Base-by-base conservation (phyloP, 2,797 vertebrate genomes). In the Tiaroga cobitis region DNA sequence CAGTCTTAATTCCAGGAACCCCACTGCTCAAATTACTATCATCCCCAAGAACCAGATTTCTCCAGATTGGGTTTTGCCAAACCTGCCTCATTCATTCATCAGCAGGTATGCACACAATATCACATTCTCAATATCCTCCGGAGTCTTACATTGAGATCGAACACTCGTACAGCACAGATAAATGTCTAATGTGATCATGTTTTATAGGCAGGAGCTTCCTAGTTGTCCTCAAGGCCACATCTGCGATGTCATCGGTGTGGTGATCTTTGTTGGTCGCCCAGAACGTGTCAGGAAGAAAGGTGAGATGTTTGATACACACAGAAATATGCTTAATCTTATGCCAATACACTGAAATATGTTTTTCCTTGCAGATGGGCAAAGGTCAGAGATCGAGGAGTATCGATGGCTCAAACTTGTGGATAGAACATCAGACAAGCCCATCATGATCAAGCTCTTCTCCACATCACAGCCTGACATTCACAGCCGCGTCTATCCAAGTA, bases 1-100 rank as follows among this genome's bases (percentile, higher is more conserved):
- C 88, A 95, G 94, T n/a, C 90, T 95, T 3, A 96, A 96, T 90
- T 95, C 94, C 90, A 93, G 93, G 83, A 95, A 95, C 51, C 95
- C 95, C 6, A 54, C 92, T 0, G 92, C 94, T 73, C 90, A 32
- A 37, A 89, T 96, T 18, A 46, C 84, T 0, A 11, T 95, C 3
- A 86, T 95, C 88, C 90, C 92, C 83, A 90, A 92, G 83, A 90
- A 86, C 56, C 89, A 89, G 7, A 87, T 93, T 72, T 90, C 86
- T 21, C 80, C 91, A 0, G 88, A 92, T 0, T 79, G 80, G 7
- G 32, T 77, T 0, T 91, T 94, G 8, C 88, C 94, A 67, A 63
- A 76, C 0, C 82, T 91, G 1, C 4, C 83, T 13, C 93, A 92
- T 89, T 89, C 34, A 84, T 96, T 96, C 88, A 85, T 59, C 84